phyloP scores from a whole-genome alignment of 2,113 vertebrate genomes.

The Hippocampus comes region DNA sequence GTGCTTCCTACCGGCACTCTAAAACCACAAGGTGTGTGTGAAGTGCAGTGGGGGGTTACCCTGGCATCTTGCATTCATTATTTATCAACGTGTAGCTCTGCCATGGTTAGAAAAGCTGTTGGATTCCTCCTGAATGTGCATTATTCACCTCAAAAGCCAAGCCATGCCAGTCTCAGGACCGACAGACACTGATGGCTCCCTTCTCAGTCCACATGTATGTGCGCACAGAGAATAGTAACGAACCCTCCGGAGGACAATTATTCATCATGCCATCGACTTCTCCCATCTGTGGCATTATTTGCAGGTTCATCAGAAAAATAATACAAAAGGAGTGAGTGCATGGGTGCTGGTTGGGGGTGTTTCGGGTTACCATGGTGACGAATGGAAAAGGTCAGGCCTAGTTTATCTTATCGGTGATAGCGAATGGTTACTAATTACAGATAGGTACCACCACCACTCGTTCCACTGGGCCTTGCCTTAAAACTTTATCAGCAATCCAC shows the following conservation, averaged over 20 bases:
- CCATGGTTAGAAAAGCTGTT: not conserved
- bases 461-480: constrained; percentile 75
- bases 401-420: constrained; percentile 84
- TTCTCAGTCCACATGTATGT: constrained; percentile 10
- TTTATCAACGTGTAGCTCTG: constrained; percentile 55
- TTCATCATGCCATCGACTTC: constrained; percentile 72
- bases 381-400: constrained; percentile 74
- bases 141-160: constrained; percentile 73
- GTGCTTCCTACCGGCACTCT: constrained; percentile 24
- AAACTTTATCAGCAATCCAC: constrained; percentile 76
- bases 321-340: constrained; percentile 63
- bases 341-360: constrained; percentile 52
- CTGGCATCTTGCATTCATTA: constrained; percentile 61
- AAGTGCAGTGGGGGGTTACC: constrained; percentile 44
- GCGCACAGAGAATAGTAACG: constrained; percentile 27
- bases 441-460: constrained; percentile 72
- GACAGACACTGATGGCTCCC: constrained; percentile 57
- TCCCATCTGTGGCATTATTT: constrained; percentile 72
- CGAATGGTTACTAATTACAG: constrained; percentile 84
- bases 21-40: constrained; percentile 50
- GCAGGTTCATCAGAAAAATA: constrained; percentile 82
- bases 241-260: constrained; percentile 63
- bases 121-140: constrained; percentile 68
- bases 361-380: constrained; percentile 72
- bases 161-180: constrained; percentile 64